phyloP scores from a whole-genome alignment of 2,797 vertebrate genomes.

The Phrynocephalus vlangalii region DNA sequence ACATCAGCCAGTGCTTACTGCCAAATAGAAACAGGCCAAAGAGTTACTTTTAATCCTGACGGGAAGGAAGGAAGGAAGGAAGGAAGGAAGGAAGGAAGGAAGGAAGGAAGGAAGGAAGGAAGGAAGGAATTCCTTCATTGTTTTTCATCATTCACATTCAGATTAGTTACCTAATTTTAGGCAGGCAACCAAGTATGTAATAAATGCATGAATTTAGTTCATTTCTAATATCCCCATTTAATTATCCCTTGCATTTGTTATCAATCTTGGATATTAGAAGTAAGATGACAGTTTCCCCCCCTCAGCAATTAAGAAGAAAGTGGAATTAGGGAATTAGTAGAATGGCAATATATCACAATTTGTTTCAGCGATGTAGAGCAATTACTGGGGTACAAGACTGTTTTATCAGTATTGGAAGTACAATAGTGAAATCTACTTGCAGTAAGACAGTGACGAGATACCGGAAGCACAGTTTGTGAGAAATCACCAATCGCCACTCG shows the following conservation, averaged over 20 bases:
- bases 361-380: slow-evolving; percentile 62
- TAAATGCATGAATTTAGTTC: slow-evolving; percentile 68
- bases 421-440: neutral
- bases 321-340: slow-evolving; percentile 53
- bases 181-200: slow-evolving; percentile 62
- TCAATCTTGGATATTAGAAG: slow-evolving; percentile 64
- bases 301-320: neutral
- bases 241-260: slow-evolving; percentile 71
- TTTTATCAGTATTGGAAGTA: neutral
- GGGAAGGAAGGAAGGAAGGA: too few relatives aligned
- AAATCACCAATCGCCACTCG: neutral
- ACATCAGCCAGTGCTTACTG: slow-evolving; percentile 18
- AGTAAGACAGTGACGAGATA: too few relatives aligned
- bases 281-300: slow-evolving; percentile 48
- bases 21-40: slow-evolving; percentile 45
- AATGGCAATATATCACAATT: slow-evolving; percentile 57
- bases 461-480: neutral
- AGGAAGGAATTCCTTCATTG: slow-evolving; percentile 46
- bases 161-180: slow-evolving; percentile 75
- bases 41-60: too few relatives aligned
- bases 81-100: too few relatives aligned
- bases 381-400: slow-evolving; percentile 11
- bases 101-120: too few relatives aligned
- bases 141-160: slow-evolving; percentile 68
- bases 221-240: slow-evolving; percentile 68